phyloP scores from a whole-genome alignment of 1,140 invertebrate species.

The Maniola jurtina region DNA sequence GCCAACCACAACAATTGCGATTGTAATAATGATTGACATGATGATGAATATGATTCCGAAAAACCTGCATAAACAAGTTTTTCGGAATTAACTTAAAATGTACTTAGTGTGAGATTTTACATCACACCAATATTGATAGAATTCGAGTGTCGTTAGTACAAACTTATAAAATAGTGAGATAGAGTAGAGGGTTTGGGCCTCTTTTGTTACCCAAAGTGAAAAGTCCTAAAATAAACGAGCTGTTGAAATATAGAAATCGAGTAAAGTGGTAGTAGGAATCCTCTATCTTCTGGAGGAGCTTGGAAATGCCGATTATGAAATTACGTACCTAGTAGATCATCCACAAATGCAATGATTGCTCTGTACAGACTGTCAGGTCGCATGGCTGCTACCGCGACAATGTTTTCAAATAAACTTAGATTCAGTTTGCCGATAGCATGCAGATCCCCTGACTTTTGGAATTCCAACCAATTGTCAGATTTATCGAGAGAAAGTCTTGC shows the following conservation, averaged over 20 bases:
- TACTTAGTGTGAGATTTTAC: background rate
- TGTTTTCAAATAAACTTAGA: slow-evolving; percentile 46
- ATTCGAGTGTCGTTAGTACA: too few species aligned
- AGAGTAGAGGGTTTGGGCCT: too few species aligned
- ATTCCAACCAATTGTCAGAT: slow-evolving; percentile 82
- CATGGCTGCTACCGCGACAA: slow-evolving; percentile 40
- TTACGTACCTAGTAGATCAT: slow-evolving; percentile 54
- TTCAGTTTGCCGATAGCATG: slow-evolving; percentile 38
- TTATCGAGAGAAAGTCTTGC: slow-evolving; percentile 82
- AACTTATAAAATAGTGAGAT: too few species aligned
- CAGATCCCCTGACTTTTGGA: slow-evolving; percentile 78
- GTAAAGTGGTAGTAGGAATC: too few species aligned
- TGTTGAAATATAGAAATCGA: too few species aligned
- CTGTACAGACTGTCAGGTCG: slow-evolving; percentile 51
- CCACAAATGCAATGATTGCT: slow-evolving; percentile 53
- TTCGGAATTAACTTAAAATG: too few species aligned
- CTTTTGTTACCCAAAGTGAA: too few species aligned
- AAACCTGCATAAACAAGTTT: too few species aligned
- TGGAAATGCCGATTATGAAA: background rate
- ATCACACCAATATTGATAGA: background rate
- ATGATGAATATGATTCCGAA: too few species aligned
- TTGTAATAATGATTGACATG: too few species aligned
- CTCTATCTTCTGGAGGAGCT: background rate
- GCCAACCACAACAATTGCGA: too few species aligned
- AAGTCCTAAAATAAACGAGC: too few species aligned